A percentile compares a stretch with the other conserved stretches of the same genome.
phyloP scores from a whole-genome alignment of 2,888 invertebrate species.

The Willowsia nigromaculata region DNA sequence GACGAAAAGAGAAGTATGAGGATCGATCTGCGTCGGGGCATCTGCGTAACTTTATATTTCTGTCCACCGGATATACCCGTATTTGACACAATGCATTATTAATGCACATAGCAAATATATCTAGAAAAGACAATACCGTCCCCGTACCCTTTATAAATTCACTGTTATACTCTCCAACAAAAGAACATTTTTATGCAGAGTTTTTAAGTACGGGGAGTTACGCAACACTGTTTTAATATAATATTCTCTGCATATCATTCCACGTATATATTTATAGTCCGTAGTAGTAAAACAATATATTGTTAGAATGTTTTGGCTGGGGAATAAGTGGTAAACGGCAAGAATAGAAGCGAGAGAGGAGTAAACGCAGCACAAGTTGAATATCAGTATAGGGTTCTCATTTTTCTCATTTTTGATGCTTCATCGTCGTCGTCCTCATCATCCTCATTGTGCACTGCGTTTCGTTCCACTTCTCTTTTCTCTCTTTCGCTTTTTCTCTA shows the following conservation, averaged over 20 bases:
- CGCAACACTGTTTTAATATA: not conserved
- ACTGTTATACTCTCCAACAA: not conserved
- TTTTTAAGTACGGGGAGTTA: not conserved
- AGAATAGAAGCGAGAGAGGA: slow-evolving; percentile 24
- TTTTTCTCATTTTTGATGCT: slow-evolving; percentile 54
- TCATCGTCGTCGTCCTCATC: slow-evolving; percentile 33
- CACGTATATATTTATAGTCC: not conserved
- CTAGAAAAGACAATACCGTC: slow-evolving; percentile 10
- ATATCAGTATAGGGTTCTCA: slow-evolving; percentile 29
- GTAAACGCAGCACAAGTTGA: not conserved
- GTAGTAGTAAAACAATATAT: not conserved
- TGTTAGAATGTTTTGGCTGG: slow-evolving; percentile 2
- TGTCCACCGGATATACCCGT: slow-evolving; percentile 65
- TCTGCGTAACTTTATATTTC: slow-evolving; percentile 72
- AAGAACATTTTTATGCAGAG: not conserved
- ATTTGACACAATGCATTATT: slow-evolving; percentile 40
- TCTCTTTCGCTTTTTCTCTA: slow-evolving; percentile 19
- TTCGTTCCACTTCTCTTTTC: slow-evolving; percentile 58
- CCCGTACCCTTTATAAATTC: not conserved
- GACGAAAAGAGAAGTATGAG: slow-evolving; percentile 53
- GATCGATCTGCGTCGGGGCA: slow-evolving; percentile 75
- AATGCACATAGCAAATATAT: slow-evolving; percentile 22
- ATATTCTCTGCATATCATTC: not conserved
- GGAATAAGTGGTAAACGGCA: slow-evolving; percentile 31
- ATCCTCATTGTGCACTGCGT: not conserved